Evolutionary conservation across 2,113 vertebrate species (phyloP).

Genomic region (Macquaria australasica): DNA sequence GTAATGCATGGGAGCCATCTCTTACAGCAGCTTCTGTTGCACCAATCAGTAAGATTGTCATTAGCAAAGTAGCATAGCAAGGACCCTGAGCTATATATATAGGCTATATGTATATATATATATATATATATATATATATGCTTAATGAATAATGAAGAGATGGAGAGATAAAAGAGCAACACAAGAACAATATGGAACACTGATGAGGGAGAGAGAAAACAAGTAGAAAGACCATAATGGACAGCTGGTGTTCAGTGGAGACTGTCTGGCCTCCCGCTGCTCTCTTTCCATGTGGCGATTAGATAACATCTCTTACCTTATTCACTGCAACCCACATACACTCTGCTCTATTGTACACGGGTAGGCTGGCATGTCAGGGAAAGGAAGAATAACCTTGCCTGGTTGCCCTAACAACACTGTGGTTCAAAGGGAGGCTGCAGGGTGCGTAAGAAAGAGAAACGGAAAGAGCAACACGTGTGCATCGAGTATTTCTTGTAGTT

Average conservation of each 20-base stretch:
- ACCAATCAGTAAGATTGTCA: slow-evolving; percentile 54
- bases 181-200: slow-evolving; percentile 12
- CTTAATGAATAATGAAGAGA: slow-evolving; percentile 62
- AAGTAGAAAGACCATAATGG: slow-evolving; percentile 41
- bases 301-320: slow-evolving; percentile 83
- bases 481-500: neutral
- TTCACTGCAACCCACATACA: slow-evolving; percentile 76
- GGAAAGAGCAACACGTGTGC: neutral
- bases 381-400: slow-evolving; percentile 58
- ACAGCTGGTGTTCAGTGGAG: slow-evolving; percentile 74
- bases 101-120: neutral
- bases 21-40: slow-evolving; percentile 10
- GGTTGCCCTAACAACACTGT: slow-evolving; percentile 61
- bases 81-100: neutral
- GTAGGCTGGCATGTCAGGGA: slow-evolving; percentile 64
- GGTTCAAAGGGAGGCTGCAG: slow-evolving; percentile 47
- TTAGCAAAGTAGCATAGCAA: slow-evolving; percentile 60
- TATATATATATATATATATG: neutral
- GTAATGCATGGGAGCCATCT: slow-evolving; percentile 7
- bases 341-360: slow-evolving; percentile 65
- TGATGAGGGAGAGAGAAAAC: slow-evolving; percentile 47
- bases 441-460: slow-evolving; percentile 32
- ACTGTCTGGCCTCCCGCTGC: slow-evolving; percentile 56
- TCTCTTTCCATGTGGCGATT: slow-evolving; percentile 60
- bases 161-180: slow-evolving; percentile 55